Evolutionary conservation across 2,888 invertebrate species (phyloP), one percentile per base, ranked within the genome.

Genomic region (Xanthorhoe designata): DNA sequence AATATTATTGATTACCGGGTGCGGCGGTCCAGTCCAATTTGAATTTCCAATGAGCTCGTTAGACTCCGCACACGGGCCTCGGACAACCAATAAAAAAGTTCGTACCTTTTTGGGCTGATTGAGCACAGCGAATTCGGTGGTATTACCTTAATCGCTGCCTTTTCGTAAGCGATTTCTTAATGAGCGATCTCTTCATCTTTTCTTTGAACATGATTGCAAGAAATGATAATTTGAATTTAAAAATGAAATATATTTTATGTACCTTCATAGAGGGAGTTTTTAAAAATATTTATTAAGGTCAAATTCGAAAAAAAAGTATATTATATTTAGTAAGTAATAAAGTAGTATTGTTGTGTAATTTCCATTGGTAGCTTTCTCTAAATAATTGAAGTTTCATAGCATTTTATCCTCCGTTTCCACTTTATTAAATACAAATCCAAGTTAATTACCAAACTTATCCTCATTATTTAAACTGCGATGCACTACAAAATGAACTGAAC

Each of bases 11-110:
- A 93, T 93, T 90, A 89, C 88, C 78, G 89, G 86, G 90, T 84
- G 88, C 87, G 87, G 83, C 84, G 85, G 89, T 86, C 88, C 86
- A 85, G 84, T 81, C 80, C 84, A 77, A 92, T 92, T 92, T 92
- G 92, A 93, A 93, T 91, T 92, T 89, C 91, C 90, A 92, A 92
- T 92, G 91, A 92, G 92, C 90, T 91, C 90, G 92, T 92, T 92
- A 92, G 86, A 90, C 85, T 84, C 83, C 78, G 86, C 61, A 85
- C 84, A 82, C 82, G 81, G 80, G 78, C 77, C 78, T 80, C 81
- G 83, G 83, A 87, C 85, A 82, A 78, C 77, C 84, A 84, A 87
- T 86, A 88, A 91, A 81, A 81, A 92, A 91, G 88, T 82, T 85
- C 82, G 80, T 84, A 86, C 87, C 82, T 79, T 85, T 86, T 86